A percentile compares a stretch with the other conserved stretches of the same genome.
These are phyloP conservation scores for Corythornis cristatus DNA, from an alignment of 2,113 vertebrate species.

Conservation along the genomic window DNA sequence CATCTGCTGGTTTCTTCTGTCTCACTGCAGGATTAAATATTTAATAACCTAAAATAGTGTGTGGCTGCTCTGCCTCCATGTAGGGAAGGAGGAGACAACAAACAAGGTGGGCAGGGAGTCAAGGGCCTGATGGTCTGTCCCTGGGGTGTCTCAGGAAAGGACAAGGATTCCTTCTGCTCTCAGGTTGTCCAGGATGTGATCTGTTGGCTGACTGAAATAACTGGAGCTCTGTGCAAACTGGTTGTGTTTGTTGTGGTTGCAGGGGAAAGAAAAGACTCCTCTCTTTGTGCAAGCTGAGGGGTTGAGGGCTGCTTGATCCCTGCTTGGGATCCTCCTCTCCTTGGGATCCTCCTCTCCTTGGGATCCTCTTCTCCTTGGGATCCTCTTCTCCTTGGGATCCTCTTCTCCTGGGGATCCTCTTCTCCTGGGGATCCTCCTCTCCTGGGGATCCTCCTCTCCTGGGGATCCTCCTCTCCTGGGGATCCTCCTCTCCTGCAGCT, in stretches of 20 bases:
- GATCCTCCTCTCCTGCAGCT: no score
- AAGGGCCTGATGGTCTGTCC: not conserved
- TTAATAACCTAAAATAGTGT: not conserved
- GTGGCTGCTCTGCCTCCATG: not conserved
- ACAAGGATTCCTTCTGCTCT: not conserved
- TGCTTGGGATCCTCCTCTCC: no score
- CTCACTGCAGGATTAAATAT: not conserved
- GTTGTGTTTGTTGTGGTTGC: not conserved
- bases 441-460: no score
- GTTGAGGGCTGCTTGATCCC: not conserved
- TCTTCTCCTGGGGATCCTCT: no score
- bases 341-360: no score
- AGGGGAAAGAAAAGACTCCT: not conserved
- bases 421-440: no score
- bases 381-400: no score
- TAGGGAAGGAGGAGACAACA: not conserved
- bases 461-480: no score
- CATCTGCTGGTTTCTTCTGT: slow-evolving; percentile 2
- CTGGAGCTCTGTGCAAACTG: not conserved
- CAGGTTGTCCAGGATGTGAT: not conserved
- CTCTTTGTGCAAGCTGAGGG: not conserved
- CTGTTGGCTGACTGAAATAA: not conserved
- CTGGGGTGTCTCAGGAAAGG: not conserved
- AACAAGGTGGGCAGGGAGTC: not conserved
- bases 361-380: no score